Evolutionary conservation across 2,888 invertebrate species (phyloP).

Genomic region (Diaprepes abbreviatus): DNA sequence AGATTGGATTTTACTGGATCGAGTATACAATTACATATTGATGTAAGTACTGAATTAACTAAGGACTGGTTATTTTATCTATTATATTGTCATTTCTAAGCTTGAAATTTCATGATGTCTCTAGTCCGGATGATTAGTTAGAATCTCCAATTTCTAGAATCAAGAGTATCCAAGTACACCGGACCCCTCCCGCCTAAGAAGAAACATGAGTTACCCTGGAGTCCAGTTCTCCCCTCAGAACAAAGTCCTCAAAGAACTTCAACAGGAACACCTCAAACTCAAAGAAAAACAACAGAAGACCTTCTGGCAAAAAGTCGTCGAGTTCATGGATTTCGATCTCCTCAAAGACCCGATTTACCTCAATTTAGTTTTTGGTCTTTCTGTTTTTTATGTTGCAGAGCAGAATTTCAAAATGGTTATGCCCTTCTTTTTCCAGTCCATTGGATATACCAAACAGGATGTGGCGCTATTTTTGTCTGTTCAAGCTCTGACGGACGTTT

Average conservation of each 20-base stretch:
- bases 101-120: no score
- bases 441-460: conserved; percentile 72
- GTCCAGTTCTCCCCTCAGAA: conserved; percentile 61
- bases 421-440: conserved; percentile 60
- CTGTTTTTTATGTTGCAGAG: conserved; percentile 82
- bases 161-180: conserved; percentile 28
- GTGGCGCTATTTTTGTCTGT: conserved; percentile 82
- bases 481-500: conserved; percentile 81
- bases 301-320: conserved; percentile 69
- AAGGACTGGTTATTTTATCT: no score
- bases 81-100: no score
- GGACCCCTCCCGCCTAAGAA: conserved; percentile 55
- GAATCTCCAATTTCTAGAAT: conserved; percentile 6
- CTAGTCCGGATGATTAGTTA: no score
- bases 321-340: conserved; percentile 79
- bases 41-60: no score
- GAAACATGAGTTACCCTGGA: conserved; percentile 66
- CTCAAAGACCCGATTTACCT: conserved; percentile 80
- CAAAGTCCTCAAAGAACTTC: conserved; percentile 59
- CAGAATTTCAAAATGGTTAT: conserved; percentile 75
- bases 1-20: conserved; percentile 83
- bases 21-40: conserved; percentile 77
- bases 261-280: conserved; percentile 53
- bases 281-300: conserved; percentile 58
- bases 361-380: conserved; percentile 79